Percentiles rank a stretch among this genome's conserved stretches.
These are phyloP conservation scores for Chaetophractus vellerosus DNA, from an alignment of 2,797 vertebrate genomes.

Conservation along the genomic window DNA sequence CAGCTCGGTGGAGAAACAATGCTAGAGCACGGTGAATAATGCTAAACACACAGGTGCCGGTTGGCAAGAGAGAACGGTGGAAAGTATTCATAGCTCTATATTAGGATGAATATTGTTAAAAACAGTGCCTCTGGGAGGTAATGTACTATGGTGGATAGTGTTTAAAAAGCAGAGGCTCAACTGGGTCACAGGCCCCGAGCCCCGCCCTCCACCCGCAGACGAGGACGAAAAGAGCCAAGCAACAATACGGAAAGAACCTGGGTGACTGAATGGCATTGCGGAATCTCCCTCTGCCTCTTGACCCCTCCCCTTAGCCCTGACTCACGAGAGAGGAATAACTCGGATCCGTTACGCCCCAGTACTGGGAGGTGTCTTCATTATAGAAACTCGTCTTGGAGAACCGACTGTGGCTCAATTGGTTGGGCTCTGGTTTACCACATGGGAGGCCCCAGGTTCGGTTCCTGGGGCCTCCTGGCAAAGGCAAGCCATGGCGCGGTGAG, in stretches of 20 bases:
- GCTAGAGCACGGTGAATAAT: neutral
- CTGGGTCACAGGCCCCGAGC: accelerated
- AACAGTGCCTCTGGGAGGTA: neutral
- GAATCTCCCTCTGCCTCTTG: neutral
- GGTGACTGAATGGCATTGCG: neutral
- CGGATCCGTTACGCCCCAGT: neutral
- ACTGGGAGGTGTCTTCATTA: neutral
- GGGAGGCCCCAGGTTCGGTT: no score
- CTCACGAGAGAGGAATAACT: neutral
- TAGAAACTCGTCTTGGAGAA: no score
- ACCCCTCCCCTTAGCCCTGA: neutral
- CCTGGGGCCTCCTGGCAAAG: no score
- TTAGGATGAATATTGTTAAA: neutral
- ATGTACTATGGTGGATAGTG: accelerated
- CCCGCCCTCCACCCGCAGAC: neutral
- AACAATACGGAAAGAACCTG: neutral
- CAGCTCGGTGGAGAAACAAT: neutral
- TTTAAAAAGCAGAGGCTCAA: neutral
- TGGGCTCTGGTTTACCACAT: no score
- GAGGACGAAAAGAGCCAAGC: no score
- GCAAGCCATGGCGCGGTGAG: no score
- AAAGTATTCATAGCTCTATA: neutral
- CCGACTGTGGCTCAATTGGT: no score
- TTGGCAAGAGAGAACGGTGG: neutral
- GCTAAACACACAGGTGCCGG: neutral